A percentile compares a stretch with the other conserved stretches of the same genome.
Conservation (phyloP, 2,113 vertebrate genomes). For the Danio rerio region GRCz12tu NC_133185.1:942501-943000, state of each 20-base stretch:
- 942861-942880: conserved; percentile 76
- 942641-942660: background rate
- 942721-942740: conserved; percentile 68
- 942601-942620: conserved; percentile 15
- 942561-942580: background rate
- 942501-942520: background rate
- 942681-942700: conserved; percentile 36
- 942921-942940: conserved; percentile 39
- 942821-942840: conserved; percentile 69
- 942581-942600: background rate
- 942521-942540: conserved; percentile 2
- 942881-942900: conserved; percentile 63
- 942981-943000: too few relatives aligned
- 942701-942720: conserved; percentile 42
- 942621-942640: background rate
- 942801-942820: conserved; percentile 76
- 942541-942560: background rate
- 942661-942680: background rate
- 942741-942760: conserved; percentile 80
- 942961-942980: background rate
- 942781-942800: conserved; percentile 79
- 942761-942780: conserved; percentile 77
- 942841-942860: conserved; percentile 78
- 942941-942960: background rate
- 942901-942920: conserved; percentile 29